phyloP scores from a whole-genome alignment of 1,140 invertebrate species.

The Aphis craccivora region DNA sequence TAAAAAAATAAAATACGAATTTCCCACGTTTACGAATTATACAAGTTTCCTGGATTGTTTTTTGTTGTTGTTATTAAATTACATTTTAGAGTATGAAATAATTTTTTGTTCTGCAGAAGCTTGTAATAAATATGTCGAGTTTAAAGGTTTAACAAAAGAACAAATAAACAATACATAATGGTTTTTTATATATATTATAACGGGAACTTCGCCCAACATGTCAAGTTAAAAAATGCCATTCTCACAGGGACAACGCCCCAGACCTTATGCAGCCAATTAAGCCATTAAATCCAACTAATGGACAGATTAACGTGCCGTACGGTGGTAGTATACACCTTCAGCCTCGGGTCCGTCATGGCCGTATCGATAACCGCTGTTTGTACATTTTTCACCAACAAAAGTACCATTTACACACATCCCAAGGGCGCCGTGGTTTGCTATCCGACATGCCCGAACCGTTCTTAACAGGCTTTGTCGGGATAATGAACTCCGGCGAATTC shows the following conservation, averaged over 20 bases:
- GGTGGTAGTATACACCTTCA: not conserved
- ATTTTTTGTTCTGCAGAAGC: not conserved
- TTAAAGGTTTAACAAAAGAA: slow-evolving; percentile 13
- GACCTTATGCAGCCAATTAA: slow-evolving; percentile 12
- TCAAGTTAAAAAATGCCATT: not conserved
- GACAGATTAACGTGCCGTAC: slow-evolving; percentile 1
- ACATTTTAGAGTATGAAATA: not conserved
- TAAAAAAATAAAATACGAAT: not conserved
- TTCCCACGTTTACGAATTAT: not conserved
- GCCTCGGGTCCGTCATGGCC: not conserved
- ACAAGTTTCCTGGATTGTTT: not conserved
- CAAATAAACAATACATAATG: not conserved
- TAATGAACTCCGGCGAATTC: slow-evolving; percentile 33
- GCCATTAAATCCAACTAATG: slow-evolving; percentile 34
- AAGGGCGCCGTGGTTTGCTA: slow-evolving; percentile 9
- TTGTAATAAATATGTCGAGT: slow-evolving; percentile 7
- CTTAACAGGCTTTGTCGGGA: slow-evolving; percentile 16
- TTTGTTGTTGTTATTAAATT: not conserved
- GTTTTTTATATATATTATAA: not conserved
- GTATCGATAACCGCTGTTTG: not conserved
- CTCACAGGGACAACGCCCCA: slow-evolving; percentile 12
- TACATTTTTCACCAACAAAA: slow-evolving; percentile 44
- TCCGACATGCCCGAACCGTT: not conserved
- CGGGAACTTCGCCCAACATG: not conserved
- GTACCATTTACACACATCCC: slow-evolving; percentile 42